phyloP scores from a whole-genome alignment of 2,113 vertebrate species.

The Myiozetetes cayanensis region DNA sequence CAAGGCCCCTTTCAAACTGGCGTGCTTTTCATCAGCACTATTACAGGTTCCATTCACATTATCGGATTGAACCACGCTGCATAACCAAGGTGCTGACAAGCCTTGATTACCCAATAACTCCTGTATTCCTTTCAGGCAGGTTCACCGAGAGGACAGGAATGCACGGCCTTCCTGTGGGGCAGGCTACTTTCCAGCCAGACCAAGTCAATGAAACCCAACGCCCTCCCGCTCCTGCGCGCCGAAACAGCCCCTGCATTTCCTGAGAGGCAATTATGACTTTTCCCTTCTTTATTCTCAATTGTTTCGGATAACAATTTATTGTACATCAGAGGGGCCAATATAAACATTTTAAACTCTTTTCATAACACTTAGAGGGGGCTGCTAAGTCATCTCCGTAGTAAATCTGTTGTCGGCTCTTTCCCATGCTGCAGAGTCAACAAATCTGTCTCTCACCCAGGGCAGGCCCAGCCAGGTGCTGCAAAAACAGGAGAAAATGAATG shows the following conservation, averaged over 20 bases:
- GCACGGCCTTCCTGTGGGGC: slow-evolving; percentile 85
- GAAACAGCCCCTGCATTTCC: slow-evolving; percentile 67
- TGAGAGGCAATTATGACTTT: slow-evolving; percentile 71
- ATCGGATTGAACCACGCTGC: slow-evolving; percentile 89
- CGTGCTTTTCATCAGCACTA: slow-evolving; percentile 90
- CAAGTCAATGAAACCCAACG: slow-evolving; percentile 78
- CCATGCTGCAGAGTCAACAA: slow-evolving; percentile 65
- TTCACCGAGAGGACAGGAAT: slow-evolving; percentile 91
- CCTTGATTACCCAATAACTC: slow-evolving; percentile 93
- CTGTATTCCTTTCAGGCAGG: slow-evolving; percentile 86
- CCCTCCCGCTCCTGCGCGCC: slow-evolving; percentile 58
- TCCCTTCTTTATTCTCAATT: slow-evolving; percentile 67
- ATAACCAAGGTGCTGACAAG: slow-evolving; percentile 94
- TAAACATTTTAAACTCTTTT: slow-evolving; percentile 64
- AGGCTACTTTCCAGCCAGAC: slow-evolving; percentile 76
- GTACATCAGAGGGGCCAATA: slow-evolving; percentile 44
- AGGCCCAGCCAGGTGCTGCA: slow-evolving; percentile 3
- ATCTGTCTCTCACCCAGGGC: slow-evolving; percentile 13
- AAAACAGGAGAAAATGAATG: slow-evolving; percentile 24
- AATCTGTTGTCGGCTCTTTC: slow-evolving; percentile 66
- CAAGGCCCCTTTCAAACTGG: slow-evolving; percentile 83
- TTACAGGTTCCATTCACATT: slow-evolving; percentile 90
- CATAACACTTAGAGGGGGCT: slow-evolving; percentile 50
- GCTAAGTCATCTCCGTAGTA: slow-evolving; percentile 60
- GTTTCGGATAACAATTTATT: slow-evolving; percentile 73